Evolutionary conservation across 92 coral and sea anemone genomes (phyloP), one percentile per base, ranked within the genome.

Genomic region (Porites divaricata): DNA sequence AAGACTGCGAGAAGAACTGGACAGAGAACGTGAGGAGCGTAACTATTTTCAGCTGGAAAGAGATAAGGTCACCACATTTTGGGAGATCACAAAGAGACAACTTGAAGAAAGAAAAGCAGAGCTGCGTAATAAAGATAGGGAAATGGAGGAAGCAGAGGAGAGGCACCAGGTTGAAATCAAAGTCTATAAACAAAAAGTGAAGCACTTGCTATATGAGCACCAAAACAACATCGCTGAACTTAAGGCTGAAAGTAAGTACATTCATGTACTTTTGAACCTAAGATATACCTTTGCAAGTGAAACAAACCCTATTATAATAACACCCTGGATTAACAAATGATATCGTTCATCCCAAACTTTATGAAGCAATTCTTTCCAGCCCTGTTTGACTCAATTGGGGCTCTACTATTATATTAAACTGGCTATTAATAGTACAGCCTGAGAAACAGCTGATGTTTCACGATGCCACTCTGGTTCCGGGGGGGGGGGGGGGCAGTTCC

Each of bases 81-180:
- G 99, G 99, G 99, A 96, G 75, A 96, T 96, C 69, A 95, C 98
- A 51, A 96, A 96, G 67, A 81, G 96, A 61, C 99, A 96, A 65
- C 89, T 87, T 62, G 98, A 96, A 75, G 99, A 96, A 74, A 96
- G 86, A 63, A 96, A 95, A 78, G 95, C 99, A 10, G 99, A 95
- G 80, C 77, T 96, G 61, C 88, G 99, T 22, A 96, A 96, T 67
- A 91, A 93, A 74, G 99, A 96, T 70, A 65, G 99, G 19, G 99
- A 96, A 89, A 96, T 96, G 98, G 99, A 96, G 28, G 99, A 96
- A 72, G 99, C 99, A n/a, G 99, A 96, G 65, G 99, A 96, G 62
- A 90, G 95, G 49, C 99, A 96, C 68, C 99, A 96, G 85, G 99
- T 96, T 51, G 99, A 96, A 84, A 95, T 96, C 48, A 96, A 96